These are phyloP conservation scores for Dendropsophus ebraccatus DNA, from an alignment of 2,113 vertebrate species.

Conservation along the genomic window DNA sequence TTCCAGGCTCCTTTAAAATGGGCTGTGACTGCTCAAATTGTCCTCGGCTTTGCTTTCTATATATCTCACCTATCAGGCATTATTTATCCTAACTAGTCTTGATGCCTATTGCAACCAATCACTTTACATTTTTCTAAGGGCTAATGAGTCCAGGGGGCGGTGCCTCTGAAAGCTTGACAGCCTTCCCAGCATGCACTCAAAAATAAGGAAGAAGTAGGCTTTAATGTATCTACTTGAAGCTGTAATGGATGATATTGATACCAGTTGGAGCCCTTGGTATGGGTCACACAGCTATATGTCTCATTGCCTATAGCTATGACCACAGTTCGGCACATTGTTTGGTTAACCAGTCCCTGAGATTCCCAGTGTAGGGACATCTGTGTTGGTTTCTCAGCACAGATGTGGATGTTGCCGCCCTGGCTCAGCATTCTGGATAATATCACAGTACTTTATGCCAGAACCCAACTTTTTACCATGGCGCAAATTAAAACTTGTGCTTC, in stretches of 20 bases:
- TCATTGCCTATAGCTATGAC: background rate
- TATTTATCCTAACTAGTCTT: too few relatives aligned
- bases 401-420: background rate
- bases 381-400: background rate
- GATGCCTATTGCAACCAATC: too few relatives aligned
- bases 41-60: too few relatives aligned
- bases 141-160: too few relatives aligned
- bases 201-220: too few relatives aligned
- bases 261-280: background rate
- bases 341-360: background rate
- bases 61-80: too few relatives aligned
- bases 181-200: too few relatives aligned
- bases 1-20: too few relatives aligned
- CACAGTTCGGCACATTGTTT: background rate
- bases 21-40: too few relatives aligned
- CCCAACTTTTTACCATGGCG: conserved; percentile 1
- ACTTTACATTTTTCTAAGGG: too few relatives aligned
- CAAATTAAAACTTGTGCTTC: conserved; percentile 4
- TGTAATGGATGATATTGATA: background rate
- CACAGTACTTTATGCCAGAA: conserved; percentile 1
- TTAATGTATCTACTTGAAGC: background rate
- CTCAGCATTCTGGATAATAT: background rate
- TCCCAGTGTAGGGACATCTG: background rate
- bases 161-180: too few relatives aligned
- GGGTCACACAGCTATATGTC: background rate